These are phyloP conservation scores for Odocoileus hemionus DNA, from an alignment of 2,113 vertebrate species.

Conservation along the genomic window DNA sequence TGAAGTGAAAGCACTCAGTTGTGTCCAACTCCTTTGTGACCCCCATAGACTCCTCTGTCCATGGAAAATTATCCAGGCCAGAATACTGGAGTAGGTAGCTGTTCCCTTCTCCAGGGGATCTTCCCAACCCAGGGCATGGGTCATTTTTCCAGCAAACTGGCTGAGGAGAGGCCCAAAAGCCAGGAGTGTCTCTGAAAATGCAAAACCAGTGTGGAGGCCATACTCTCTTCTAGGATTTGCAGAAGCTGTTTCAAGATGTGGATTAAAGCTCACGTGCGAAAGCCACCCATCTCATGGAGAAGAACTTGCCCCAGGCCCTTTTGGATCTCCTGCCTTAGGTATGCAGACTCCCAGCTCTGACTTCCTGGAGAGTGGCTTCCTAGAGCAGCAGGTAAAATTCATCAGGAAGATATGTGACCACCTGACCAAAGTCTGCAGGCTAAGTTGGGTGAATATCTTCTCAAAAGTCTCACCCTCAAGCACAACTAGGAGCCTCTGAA, in stretches of 20 bases:
- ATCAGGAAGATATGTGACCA: background rate
- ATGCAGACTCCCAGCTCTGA: background rate
- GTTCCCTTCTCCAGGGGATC: background rate
- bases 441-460: background rate
- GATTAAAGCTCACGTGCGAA: background rate
- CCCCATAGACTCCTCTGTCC: background rate
- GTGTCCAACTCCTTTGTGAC: accelerated
- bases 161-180: background rate
- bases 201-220: background rate
- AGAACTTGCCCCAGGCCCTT: background rate
- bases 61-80: background rate
- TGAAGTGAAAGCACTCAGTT: background rate
- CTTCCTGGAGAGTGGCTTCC: background rate
- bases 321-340: background rate
- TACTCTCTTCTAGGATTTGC: background rate
- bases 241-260: background rate
- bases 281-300: background rate
- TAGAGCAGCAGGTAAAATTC: background rate
- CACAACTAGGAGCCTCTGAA: background rate
- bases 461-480: background rate
- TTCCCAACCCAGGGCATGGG: background rate
- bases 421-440: background rate
- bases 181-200: background rate
- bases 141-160: background rate
- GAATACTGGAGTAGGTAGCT: background rate